Evolutionary conservation across 1,140 invertebrate genomes (phyloP).

Genomic region (Megalonaias nervosa): DNA sequence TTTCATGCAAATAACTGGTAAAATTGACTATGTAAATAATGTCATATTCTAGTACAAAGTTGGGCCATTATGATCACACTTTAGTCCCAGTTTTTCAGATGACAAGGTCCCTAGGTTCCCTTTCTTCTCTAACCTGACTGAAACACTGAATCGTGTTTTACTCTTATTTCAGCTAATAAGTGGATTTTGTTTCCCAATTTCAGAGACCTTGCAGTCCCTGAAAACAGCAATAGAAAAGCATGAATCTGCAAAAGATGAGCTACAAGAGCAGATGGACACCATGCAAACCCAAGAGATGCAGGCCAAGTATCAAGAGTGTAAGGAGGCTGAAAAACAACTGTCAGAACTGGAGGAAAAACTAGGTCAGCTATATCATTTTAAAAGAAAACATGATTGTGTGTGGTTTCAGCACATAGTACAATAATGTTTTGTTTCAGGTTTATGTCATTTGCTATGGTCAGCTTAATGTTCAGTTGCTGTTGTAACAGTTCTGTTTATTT

Average conservation of each 20-base stretch:
- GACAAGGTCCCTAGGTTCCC: neutral
- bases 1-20: neutral
- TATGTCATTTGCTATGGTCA: neutral
- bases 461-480: neutral
- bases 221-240: slow-evolving; percentile 51
- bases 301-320: slow-evolving; percentile 66
- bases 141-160: neutral
- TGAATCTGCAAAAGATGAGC: slow-evolving; percentile 56
- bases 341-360: slow-evolving; percentile 61
- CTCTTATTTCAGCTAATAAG: neutral
- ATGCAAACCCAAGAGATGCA: slow-evolving; percentile 65
- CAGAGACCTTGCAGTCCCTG: slow-evolving; percentile 63
- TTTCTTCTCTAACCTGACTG: neutral
- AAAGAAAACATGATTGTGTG: neutral
- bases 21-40: neutral
- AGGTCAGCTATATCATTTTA: slow-evolving; percentile 30
- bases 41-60: neutral
- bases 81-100: too few relatives aligned
- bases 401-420: too few relatives aligned
- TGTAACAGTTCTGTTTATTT: too few relatives aligned
- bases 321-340: slow-evolving; percentile 63
- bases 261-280: slow-evolving; percentile 61
- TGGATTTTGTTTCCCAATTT: neutral
- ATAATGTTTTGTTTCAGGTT: neutral
- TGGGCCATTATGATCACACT: slow-evolving; percentile 1